A percentile compares a stretch with the other conserved stretches of the same genome.
phyloP scores from a whole-genome alignment of 2,888 invertebrate species.

The Cinara cedri region DNA sequence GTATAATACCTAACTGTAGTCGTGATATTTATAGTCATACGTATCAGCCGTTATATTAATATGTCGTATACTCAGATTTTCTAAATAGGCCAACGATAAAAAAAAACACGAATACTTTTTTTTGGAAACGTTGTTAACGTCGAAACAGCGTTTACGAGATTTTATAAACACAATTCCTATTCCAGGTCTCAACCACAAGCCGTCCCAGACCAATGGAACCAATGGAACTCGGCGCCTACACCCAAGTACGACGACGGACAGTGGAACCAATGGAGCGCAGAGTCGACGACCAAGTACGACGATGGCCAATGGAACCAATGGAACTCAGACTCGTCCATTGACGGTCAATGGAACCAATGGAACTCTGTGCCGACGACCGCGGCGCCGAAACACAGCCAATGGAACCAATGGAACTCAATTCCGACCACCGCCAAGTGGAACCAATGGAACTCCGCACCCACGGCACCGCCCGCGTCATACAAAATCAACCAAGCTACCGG shows the following conservation, averaged over 20 bases:
- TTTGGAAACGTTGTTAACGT: no score
- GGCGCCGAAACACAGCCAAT: slow-evolving; percentile 34
- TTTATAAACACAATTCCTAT: background rate
- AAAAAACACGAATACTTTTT: no score
- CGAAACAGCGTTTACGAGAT: no score
- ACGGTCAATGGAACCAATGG: slow-evolving; percentile 43
- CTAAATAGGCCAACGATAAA: no score
- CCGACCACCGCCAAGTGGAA: slow-evolving; percentile 63
- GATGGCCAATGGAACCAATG: slow-evolving; percentile 56
- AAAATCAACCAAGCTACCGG: slow-evolving; percentile 70
- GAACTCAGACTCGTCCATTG: slow-evolving; percentile 32
- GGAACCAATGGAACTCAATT: slow-evolving; percentile 59
- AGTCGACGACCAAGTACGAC: slow-evolving; percentile 61
- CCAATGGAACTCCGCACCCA: slow-evolving; percentile 73
- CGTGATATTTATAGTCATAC: no score
- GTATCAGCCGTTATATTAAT: no score
- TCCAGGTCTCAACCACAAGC: slow-evolving; percentile 51
- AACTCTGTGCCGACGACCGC: slow-evolving; percentile 53
- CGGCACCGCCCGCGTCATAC: slow-evolving; percentile 20
- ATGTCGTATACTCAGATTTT: no score
- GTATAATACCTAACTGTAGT: no score
- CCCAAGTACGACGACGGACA: slow-evolving; percentile 11
- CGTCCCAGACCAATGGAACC: slow-evolving; percentile 56
- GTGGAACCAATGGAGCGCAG: slow-evolving; percentile 63
- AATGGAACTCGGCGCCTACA: slow-evolving; percentile 43